These are phyloP conservation scores for Lasiurus borealis DNA, from an alignment of 2,113 vertebrate genomes.

Conservation along the genomic window DNA sequence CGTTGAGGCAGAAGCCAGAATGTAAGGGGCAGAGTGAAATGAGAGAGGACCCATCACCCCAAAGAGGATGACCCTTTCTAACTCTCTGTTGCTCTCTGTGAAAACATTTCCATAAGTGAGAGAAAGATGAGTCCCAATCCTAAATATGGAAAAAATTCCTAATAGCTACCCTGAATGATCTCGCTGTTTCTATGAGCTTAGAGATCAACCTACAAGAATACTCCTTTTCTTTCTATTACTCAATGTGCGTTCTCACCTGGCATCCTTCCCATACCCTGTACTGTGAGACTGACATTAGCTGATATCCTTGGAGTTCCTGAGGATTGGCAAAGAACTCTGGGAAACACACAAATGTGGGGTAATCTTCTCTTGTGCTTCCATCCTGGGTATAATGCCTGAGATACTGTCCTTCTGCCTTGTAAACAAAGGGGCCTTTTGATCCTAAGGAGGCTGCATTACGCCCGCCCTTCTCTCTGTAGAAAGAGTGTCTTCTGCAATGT, in stretches of 20 bases:
- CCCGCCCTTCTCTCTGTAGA: background rate
- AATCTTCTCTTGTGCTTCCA: background rate
- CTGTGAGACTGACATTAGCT: background rate
- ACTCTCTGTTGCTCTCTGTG: background rate
- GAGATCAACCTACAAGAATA: background rate
- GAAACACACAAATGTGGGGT: background rate
- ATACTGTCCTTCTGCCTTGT: background rate
- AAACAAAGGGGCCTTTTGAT: constrained; percentile 17
- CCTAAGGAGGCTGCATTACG: background rate
- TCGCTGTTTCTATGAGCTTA: background rate
- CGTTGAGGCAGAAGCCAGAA: background rate
- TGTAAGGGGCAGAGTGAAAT: background rate
- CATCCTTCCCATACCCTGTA: background rate
- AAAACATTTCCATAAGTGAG: background rate
- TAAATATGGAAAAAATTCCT: constrained; percentile 19
- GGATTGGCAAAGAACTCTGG: background rate
- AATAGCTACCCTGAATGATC: background rate
- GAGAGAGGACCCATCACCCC: background rate
- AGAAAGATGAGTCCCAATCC: background rate
- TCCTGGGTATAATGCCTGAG: background rate
- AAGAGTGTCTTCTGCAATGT: background rate
- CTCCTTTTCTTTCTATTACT: constrained; percentile 16
- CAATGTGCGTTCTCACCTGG: background rate
- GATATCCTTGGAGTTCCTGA: background rate
- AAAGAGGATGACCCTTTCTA: background rate